These are phyloP conservation scores for Tragelaphus buxtoni DNA, from an alignment of 2,113 vertebrate genomes.

Conservation along the genomic window DNA sequence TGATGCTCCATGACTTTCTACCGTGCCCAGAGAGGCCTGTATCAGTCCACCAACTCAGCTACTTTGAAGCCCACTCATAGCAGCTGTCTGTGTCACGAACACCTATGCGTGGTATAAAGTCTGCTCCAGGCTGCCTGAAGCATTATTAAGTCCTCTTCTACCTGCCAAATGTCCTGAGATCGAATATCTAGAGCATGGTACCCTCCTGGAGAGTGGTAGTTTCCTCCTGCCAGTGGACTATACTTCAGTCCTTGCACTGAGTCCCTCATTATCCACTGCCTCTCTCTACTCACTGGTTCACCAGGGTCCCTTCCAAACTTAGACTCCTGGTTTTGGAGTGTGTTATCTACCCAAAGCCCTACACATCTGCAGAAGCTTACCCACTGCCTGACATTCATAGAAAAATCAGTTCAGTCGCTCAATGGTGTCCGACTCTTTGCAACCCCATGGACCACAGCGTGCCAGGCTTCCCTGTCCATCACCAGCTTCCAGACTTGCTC, in stretches of 20 bases:
- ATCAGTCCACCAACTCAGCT: neutral
- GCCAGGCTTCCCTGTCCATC: neutral
- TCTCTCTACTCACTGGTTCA: neutral
- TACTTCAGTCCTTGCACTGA: neutral
- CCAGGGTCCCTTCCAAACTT: neutral
- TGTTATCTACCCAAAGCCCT: neutral
- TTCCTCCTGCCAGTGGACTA: neutral
- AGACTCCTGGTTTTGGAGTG: neutral
- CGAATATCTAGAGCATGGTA: too few relatives aligned
- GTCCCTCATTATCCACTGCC: neutral
- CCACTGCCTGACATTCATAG: neutral
- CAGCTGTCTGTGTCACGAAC: neutral
- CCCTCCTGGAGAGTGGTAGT: neutral
- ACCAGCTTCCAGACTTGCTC: neutral
- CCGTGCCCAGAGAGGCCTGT: neutral
- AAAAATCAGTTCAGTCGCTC: neutral
- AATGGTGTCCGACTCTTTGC: neutral
- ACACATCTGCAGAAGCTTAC: neutral
- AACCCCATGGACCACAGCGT: neutral
- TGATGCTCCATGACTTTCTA: neutral
- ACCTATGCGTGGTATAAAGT: neutral
- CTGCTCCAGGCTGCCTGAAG: neutral
- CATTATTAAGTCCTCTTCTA: neutral
- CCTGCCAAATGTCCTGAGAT: neutral
- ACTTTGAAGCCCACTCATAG: neutral